Evolutionary conservation across 2,797 vertebrate genomes (phyloP), one percentile per base, ranked within the genome.

Genomic region (Perdix hodgsoniae): DNA sequence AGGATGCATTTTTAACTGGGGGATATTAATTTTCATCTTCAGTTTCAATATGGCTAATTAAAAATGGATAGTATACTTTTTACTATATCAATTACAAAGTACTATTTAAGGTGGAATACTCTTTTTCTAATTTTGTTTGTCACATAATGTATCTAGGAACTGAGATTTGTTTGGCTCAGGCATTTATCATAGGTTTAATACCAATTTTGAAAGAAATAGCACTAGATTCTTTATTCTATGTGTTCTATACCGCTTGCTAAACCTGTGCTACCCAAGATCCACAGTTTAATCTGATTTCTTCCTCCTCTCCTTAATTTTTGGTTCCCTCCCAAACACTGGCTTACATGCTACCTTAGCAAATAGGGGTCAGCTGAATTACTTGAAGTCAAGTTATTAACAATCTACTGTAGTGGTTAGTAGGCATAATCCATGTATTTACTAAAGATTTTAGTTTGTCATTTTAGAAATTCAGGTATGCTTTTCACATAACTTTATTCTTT

Each of bases 321-420:
- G 75, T 65, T 93, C 47, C 56, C 54, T 84, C 93, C 61, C 89
- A 94, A 86, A 90, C 56, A 54, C 37, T 72, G 59, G 45, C 64
- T 90, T 92, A 69, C 8, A 45, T 17, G 65, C 6, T 83, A 71
- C 60, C 57, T 88, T 78, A 87, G 73, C 60, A 94, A 96, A 78
- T 85, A 96, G 88, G 42, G 44, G 59, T 96, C 94, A 91, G 71
- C 89, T 90, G 88, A 92, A 94, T 94, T 73, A 93, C 73, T 44
- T 77, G 14, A 65, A 93, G 59, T 83, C 35, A 74, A 85, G 35
- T 57, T 91, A 88, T 86, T 76, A 95, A 40, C 84, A 87, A 88
- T 27, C 81, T 92, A 87, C 74, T n/a, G 14, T 33, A 59, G n/a
- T 10, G 17, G 66, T 90, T 88, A 91, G 64, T 93, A 60, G 92